These are phyloP conservation scores for Todiramphus chloris DNA, from an alignment of 2,113 vertebrate species.

Conservation along the genomic window DNA sequence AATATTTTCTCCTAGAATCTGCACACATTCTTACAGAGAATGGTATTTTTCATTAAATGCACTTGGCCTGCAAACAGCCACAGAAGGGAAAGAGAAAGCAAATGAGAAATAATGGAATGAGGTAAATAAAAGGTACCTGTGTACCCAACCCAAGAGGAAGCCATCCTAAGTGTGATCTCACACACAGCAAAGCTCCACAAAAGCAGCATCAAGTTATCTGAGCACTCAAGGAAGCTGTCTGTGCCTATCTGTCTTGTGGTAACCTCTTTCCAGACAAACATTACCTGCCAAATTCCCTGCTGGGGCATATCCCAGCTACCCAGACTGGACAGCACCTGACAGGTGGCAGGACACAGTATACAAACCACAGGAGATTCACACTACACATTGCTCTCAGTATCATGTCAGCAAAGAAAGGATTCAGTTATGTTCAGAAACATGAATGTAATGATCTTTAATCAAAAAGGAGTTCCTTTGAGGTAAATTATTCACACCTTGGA, in stretches of 20 bases:
- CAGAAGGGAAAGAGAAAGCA: background rate
- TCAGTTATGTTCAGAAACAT: background rate
- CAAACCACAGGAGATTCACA: background rate
- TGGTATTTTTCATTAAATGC: background rate
- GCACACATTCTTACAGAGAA: background rate
- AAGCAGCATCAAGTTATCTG: background rate
- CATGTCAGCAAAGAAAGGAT: background rate
- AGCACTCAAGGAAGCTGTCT: background rate
- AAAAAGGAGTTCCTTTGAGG: background rate
- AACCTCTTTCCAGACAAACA: background rate
- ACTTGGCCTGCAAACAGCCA: conserved; percentile 11
- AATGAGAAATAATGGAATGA: background rate
- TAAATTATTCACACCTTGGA: background rate
- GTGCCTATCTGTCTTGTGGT: background rate
- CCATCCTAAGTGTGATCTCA: background rate
- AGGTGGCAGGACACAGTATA: background rate
- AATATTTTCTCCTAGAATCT: conserved; percentile 28
- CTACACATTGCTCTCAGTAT: background rate
- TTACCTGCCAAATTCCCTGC: background rate
- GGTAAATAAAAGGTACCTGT: background rate
- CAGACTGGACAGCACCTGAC: no score
- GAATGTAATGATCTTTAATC: fast-evolving
- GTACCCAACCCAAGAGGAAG: background rate
- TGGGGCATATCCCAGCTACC: background rate
- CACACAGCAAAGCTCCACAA: background rate